phyloP scores from a whole-genome alignment of 2,113 vertebrate species.

The Thamnaconus septentrionalis region DNA sequence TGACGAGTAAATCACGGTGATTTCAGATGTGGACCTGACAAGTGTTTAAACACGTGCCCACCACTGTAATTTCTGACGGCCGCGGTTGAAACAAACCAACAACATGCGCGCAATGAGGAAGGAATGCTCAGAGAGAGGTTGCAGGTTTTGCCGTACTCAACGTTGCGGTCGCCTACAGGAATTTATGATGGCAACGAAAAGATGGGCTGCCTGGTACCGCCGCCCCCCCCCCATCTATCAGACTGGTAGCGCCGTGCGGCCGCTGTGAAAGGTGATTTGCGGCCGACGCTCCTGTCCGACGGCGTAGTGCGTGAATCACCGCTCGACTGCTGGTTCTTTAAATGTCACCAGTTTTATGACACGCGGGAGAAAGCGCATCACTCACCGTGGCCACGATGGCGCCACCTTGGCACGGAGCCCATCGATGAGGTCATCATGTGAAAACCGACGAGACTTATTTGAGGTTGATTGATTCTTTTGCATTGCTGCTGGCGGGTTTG shows the following conservation, averaged over 20 bases:
- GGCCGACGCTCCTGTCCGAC: conserved; percentile 5
- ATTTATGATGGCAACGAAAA: conserved; percentile 51
- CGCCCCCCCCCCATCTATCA: conserved; percentile 15
- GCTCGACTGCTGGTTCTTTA: conserved; percentile 32
- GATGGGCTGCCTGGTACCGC: conserved; percentile 24
- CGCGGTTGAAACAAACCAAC: too few species aligned
- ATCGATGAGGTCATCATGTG: too few species aligned
- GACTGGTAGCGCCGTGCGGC: conserved; percentile 20
- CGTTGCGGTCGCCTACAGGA: conserved; percentile 25
- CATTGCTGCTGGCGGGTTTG: too few species aligned
- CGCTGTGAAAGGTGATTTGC: conserved; percentile 60
- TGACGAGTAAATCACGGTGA: too few species aligned
- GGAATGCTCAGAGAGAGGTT: background rate
- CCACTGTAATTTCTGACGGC: too few species aligned
- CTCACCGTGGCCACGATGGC: background rate
- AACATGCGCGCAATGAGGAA: background rate
- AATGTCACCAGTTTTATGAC: conserved; percentile 53
- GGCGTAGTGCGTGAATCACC: conserved; percentile 50
- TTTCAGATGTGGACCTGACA: too few species aligned
- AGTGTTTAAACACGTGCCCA: too few species aligned
- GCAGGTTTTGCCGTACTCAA: conserved; percentile 5
- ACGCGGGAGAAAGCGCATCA: background rate
- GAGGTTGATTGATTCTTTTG: too few species aligned
- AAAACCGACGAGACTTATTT: too few species aligned
- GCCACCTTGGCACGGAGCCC: background rate